Base-by-base conservation (phyloP, 2,888 invertebrate genomes). In the Nephrotoma flavescens region DNA sequence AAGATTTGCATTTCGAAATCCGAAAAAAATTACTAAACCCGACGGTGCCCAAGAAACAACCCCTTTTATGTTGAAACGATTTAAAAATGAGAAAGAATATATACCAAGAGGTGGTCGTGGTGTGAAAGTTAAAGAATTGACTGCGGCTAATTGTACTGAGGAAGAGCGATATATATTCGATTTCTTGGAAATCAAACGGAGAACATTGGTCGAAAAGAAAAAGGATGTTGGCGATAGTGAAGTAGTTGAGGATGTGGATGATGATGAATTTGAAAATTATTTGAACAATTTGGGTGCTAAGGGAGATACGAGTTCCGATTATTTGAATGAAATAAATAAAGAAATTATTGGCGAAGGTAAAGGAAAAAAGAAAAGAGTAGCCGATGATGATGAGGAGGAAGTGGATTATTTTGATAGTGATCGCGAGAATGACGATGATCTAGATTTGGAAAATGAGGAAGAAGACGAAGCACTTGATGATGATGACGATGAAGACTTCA, bases 1-100 rank as follows among this genome's bases (percentile, higher is more conserved):
- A 90, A 94, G 99, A 83, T 99, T 99, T 91, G 97, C 97, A 9
- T 99, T 97, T 91, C 97, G 98, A 90, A 99, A 99, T 92, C 97
- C 97, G 0, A 97, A 96, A 90, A 95, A 94, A 88, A 89, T 92
- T 0, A 92, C 92, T 0, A 87, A 89, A 15, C 11, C 9, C 4
- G 89, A 90, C 42, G 87, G 92, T n/a, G 86, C 91, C 91, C 57
- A 93, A 92, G 88, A 93, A 91, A 87, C 92, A 89, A 83, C 88
- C 0, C 87, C 89, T 1, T 41, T 86, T 15, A 85, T 87, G 4
- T 87, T 88, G 86, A 42, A 85, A 42, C 85, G 87, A 12, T 41
- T 44, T 47, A 31, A 45, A 19, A 86, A 87, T 6, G 90, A 90
- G 84, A 95, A 95, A 90, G 93, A 94, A 86, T 96, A 97, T 90